Evolutionary conservation across 2,888 invertebrate genomes (phyloP), one percentile per base, ranked within the genome.

Genomic region (Parnassius orleans): DNA sequence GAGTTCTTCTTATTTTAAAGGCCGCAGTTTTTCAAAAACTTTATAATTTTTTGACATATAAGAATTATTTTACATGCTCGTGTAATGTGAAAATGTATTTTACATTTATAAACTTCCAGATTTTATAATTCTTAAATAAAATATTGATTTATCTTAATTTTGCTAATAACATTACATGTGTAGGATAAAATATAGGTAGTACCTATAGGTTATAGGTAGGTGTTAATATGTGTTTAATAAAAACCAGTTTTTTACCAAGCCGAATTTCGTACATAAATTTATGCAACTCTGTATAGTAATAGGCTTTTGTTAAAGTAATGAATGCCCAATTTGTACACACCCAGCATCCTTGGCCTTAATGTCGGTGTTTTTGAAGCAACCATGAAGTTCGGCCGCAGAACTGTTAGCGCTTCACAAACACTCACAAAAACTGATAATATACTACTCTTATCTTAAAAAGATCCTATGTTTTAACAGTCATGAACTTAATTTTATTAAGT

Each of bases 341-440:
- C 71, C 73, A 80, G 72, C 67, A 83, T 83, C 87, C 84, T 86
- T 86, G 86, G 79, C 86, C 82, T 84, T 84, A 87, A 85, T 86
- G 83, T 73, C 83, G 81, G 84, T 69, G 69, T 74, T 81, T 87
- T 86, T 84, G 85, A 84, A 79, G 83, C 78, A 78, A 76, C 75
- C 75, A 75, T 72, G 71, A 68, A 67, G 68, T 66, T 71, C 71
- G 72, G 61, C 68, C 73, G 68, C 72, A 71, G 68, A 69, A 82
- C 82, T 78, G 80, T 86, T 87, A 85, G 83, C 81, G 76, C 79
- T 82, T 78, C 76, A 77, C 80, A 84, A 86, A 84, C 76, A 81
- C 72, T 74, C 73, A 73, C 74, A 80, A 84, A 80, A 81, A 74
- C 64, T 72, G 72, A 57, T 57, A 53, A 53, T 48, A 50, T 43